Evolutionary conservation across 2,113 vertebrate genomes (phyloP).

Genomic region (Psittacus erithacus): DNA sequence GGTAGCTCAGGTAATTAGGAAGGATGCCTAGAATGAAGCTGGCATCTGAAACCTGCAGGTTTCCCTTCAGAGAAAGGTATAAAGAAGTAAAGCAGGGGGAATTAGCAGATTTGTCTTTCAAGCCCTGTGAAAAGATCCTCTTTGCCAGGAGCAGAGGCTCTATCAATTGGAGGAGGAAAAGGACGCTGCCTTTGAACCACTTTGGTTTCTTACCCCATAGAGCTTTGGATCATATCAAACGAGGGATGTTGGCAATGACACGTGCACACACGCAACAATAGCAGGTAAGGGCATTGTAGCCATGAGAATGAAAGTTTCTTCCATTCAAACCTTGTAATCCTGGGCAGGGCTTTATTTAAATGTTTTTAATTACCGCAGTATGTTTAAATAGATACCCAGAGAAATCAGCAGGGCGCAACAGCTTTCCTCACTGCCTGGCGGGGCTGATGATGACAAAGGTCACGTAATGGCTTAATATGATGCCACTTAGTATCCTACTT

Average conservation of each 20-base stretch:
- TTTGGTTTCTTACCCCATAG: not conserved
- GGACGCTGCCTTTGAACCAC: not conserved
- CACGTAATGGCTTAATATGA: slow-evolving; percentile 63
- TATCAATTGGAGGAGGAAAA: not conserved
- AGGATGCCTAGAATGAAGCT: slow-evolving; percentile 53
- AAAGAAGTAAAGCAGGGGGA: slow-evolving; percentile 19
- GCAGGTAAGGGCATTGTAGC: not conserved
- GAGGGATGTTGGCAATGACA: not conserved
- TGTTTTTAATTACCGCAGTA: slow-evolving; percentile 57
- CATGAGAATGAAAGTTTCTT: slow-evolving; percentile 19
- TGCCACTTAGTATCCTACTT: slow-evolving; percentile 67
- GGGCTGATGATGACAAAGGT: slow-evolving; percentile 56
- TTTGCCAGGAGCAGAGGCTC: not conserved
- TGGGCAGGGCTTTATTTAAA: slow-evolving; percentile 41
- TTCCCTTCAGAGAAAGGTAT: slow-evolving; percentile 36
- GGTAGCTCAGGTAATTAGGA: slow-evolving; percentile 52
- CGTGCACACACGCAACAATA: not conserved
- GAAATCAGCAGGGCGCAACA: slow-evolving; percentile 54
- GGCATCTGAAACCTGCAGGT: slow-evolving; percentile 52
- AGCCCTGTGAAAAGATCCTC: not conserved
- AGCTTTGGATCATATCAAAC: not conserved
- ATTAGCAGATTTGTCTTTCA: not conserved
- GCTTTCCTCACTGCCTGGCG: slow-evolving; percentile 30
- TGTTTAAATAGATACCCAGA: slow-evolving; percentile 53
- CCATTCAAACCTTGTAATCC: slow-evolving; percentile 14